phyloP scores from a whole-genome alignment of 2,797 vertebrate species.

The Leuciscus waleckii region DNA sequence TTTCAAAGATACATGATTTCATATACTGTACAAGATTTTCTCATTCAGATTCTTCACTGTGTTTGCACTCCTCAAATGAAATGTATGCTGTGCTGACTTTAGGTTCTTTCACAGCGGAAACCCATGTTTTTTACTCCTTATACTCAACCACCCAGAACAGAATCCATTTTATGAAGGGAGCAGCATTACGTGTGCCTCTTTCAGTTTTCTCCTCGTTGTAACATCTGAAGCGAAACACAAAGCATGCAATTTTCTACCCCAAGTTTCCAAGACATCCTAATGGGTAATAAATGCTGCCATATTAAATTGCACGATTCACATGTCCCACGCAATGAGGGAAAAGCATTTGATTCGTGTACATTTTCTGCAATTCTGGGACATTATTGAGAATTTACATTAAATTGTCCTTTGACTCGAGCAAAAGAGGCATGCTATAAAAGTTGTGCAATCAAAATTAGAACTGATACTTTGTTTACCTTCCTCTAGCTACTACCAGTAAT shows the following conservation, averaged over 20 bases:
- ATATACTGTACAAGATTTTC: conserved; percentile 21
- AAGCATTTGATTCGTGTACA: conserved; percentile 1
- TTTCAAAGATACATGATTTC: conserved; percentile 23
- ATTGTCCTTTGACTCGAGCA: neutral
- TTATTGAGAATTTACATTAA: neutral
- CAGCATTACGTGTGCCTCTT: conserved; percentile 12
- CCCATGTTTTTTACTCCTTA: conserved; percentile 7
- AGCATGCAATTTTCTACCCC: conserved; percentile 47
- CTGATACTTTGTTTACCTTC: neutral
- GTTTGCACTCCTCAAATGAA: conserved; percentile 51
- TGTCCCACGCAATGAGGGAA: neutral
- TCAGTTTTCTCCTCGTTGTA: conserved; percentile 10
- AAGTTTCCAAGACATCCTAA: conserved; percentile 25
- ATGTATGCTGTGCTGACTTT: conserved; percentile 60
- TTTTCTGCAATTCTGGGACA: neutral
- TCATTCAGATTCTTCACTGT: conserved; percentile 50
- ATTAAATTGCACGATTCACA: neutral
- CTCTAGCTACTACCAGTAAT: neutral
- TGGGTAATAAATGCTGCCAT: conserved; percentile 32
- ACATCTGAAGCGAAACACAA: conserved; percentile 39
- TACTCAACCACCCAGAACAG: conserved; percentile 35
- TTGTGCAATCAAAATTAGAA: neutral
- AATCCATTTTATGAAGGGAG: conserved; percentile 22
- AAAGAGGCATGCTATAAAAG: neutral
- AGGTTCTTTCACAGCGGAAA: conserved; percentile 45